A percentile compares a stretch with the other conserved stretches of the same genome.
These are phyloP conservation scores for Drosophila siamana DNA, from an alignment of 2,888 invertebrate genomes.

Conservation along the genomic window DNA sequence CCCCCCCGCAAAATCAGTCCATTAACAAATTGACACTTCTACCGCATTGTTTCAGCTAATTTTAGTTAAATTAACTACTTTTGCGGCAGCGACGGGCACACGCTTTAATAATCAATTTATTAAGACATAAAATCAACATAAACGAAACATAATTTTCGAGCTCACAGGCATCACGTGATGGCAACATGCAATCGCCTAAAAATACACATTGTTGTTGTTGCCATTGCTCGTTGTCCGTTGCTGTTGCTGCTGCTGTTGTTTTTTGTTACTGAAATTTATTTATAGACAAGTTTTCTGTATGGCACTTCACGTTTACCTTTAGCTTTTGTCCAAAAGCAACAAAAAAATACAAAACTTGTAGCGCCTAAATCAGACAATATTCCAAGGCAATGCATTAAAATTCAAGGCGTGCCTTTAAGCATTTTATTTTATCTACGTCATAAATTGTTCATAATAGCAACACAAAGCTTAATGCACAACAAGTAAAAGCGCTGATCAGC, in stretches of 20 bases:
- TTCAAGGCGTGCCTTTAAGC: conserved; percentile 68
- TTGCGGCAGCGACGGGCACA: background rate
- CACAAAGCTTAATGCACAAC: conserved; percentile 22
- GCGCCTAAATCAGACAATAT: conserved; percentile 42
- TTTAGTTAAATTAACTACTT: background rate
- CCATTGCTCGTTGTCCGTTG: background rate
- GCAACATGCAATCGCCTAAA: conserved; percentile 61
- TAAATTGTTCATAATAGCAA: conserved; percentile 51
- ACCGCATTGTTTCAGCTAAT: background rate
- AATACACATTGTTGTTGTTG: conserved; percentile 37
- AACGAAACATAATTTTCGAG: conserved; percentile 50
- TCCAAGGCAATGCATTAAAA: conserved; percentile 69
- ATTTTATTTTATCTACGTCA: conserved; percentile 71
- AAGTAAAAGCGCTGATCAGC: conserved; percentile 15
- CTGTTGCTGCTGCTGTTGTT: conserved; percentile 1
- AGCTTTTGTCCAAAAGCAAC: conserved; percentile 38
- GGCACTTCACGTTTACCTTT: conserved; percentile 53
- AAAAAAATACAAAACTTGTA: conserved; percentile 43
- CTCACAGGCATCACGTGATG: conserved; percentile 61
- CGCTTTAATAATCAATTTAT: conserved; percentile 28
- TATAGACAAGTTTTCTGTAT: conserved; percentile 38
- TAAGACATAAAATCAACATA: conserved; percentile 65
- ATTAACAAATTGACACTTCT: conserved; percentile 11
- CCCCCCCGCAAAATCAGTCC: background rate
- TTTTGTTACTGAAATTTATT: conserved; percentile 16